Percentiles rank a stretch among this genome's conserved stretches.
Evolutionary conservation across 2,888 invertebrate species (phyloP).

Genomic region (Villa cingulata): DNA sequence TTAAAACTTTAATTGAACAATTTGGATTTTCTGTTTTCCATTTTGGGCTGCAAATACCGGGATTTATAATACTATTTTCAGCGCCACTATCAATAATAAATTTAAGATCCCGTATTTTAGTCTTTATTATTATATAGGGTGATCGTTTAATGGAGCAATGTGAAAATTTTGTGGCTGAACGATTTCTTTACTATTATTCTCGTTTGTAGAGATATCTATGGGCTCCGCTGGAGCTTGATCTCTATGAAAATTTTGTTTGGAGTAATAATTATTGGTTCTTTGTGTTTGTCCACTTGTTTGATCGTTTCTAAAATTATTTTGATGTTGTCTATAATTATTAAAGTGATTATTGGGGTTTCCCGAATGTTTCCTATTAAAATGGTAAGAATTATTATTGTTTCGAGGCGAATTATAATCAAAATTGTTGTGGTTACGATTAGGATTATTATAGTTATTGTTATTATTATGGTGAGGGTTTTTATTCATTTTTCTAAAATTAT

Average conservation of each 20-base stretch:
- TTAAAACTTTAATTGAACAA: neutral
- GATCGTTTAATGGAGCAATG: neutral
- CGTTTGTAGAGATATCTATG: neutral
- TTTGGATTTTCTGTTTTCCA: slow-evolving; percentile 4
- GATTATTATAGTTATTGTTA: neutral
- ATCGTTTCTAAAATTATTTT: neutral
- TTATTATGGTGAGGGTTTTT: neutral
- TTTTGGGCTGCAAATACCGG: slow-evolving; percentile 1
- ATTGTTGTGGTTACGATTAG: no score
- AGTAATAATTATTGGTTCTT: neutral
- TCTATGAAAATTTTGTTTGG: neutral
- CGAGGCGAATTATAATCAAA: no score
- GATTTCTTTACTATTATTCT: neutral
- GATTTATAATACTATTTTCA: no score
- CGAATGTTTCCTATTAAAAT: no score
- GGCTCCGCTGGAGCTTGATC: neutral
- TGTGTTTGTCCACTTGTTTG: neutral
- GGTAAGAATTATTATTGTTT: no score
- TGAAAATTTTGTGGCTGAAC: neutral
- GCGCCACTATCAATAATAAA: slow-evolving; percentile 6
- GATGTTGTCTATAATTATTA: no score
- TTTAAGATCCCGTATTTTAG: neutral
- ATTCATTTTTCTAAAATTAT: neutral
- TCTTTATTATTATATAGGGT: neutral
- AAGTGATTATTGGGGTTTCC: no score